Evolutionary conservation across 1,140 invertebrate genomes (phyloP), one percentile per base, ranked within the genome.

Genomic region (Ephestia elutella): DNA sequence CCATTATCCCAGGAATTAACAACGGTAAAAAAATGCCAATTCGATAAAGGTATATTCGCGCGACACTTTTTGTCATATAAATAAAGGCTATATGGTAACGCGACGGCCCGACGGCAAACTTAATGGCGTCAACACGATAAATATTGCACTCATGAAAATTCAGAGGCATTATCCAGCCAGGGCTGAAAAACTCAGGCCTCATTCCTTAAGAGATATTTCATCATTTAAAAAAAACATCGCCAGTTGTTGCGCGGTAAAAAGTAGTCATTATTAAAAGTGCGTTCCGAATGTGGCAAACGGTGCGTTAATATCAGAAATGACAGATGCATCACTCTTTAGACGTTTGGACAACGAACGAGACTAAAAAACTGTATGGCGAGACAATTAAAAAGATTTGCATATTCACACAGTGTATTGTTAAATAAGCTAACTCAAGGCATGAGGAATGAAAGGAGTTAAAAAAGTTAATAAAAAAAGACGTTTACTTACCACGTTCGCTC

Each of bases 1-100:
- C 82, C 85, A 86, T 87, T 87, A 87, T 84, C 78, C 76, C 73
- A 63, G 75, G 85, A 87, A 87, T 87, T 86, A 87, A 82, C 73
- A 72, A 71, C 76, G 70, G 71, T 68, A 76, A 78, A 87, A 87
- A 87, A 83, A 79, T 65, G 76, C 73, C 60, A 67, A 75, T 80
- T 75, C 78, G 78, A 85, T 84, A 78, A 81, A 83, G 73, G 71
- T 80, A 76, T 80, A 80, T 73, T 57, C 66, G 71, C 71, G 76
- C 72, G 72, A 73, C 60, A 63, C 62, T 86, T 86, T 86, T 86
- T 86, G 71, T 75, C 63, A 73, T 68, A 82, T 78, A 72, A 75
- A 77, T 74, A 75, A 76, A 73, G 73, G 71, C 71, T 77, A 71
- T 71, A 73, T 73, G 72, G 73, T 72, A 70, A 73, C 73, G 71